Percentiles rank a stretch among this genome's conserved stretches.
These are phyloP conservation scores for Danio kyathit DNA, from an alignment of 2,797 vertebrate species.

Conservation along the genomic window DNA sequence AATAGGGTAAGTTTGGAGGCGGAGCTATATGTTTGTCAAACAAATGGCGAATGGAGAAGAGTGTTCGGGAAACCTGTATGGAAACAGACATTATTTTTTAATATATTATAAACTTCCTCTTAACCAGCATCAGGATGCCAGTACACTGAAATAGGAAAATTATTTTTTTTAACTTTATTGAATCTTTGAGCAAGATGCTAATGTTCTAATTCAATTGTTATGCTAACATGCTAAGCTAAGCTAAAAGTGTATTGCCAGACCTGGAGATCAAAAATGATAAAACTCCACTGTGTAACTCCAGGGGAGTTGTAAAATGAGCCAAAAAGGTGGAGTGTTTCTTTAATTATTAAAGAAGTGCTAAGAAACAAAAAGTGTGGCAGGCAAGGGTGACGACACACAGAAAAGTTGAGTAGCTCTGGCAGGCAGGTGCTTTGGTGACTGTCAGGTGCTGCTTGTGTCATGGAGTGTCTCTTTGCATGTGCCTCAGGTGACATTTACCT, in stretches of 20 bases:
- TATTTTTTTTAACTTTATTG: too few species aligned
- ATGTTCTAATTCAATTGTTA: too few species aligned
- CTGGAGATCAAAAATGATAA: too few species aligned
- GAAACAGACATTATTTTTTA: background rate
- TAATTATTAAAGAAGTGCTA: background rate
- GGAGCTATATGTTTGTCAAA: background rate
- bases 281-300: too few species aligned
- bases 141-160: too few species aligned
- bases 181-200: too few species aligned
- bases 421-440: slow-evolving; percentile 22
- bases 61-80: background rate
- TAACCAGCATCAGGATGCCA: too few species aligned
- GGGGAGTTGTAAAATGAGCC: too few species aligned
- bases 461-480: slow-evolving; percentile 44
- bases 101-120: too few species aligned
- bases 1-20: background rate
- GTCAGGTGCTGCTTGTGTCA: slow-evolving; percentile 35
- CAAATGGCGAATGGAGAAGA: background rate
- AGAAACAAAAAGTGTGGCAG: background rate
- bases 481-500: slow-evolving; percentile 46
- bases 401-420: background rate
- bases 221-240: too few species aligned
- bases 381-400: background rate
- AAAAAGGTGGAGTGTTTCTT: background rate
- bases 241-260: too few species aligned